Base-by-base conservation (phyloP, 2,113 vertebrate species). In the Synchiropus splendidus region DNA sequence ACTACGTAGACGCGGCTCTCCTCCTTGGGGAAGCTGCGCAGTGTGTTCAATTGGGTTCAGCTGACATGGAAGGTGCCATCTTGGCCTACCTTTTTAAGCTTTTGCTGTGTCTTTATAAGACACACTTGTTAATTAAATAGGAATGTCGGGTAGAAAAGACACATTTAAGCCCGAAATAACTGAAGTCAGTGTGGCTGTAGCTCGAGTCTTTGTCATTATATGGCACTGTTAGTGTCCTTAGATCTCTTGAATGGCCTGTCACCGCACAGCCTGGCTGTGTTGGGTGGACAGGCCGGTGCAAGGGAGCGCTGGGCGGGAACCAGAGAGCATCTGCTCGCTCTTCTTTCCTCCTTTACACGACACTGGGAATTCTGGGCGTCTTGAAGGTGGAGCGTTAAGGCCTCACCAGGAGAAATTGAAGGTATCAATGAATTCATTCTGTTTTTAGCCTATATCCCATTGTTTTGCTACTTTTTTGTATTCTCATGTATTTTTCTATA, bases 401-500 rank as follows among this genome's bases (percentile, higher is more conserved):
- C 67, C 65, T 78, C 62, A 61, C 56, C 52, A 39, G 50, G 58
- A 74, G 72, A 78, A 70, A 64, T 74, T 81, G 77, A 79, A 81
- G 71, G 74, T 81, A 74, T 84, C 70, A 64, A 66, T 79, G 70
- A 80, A 75, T 72, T 78, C 40, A 75, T 83, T 69, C 48, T 66
- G 74, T 79, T 75, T 71, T 82, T 75, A 75, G 67, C 76, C 71
- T 81, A 72, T 80, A 76, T 75, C 72, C 75, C 74, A 67, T 85
- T 83, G 70, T 82, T 85, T 84, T 83, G 79, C 81, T 83, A 82
- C 79, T 83, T 84, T 81, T 84, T 85, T 79, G 76, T 84, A 83
- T 83, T 83, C 71, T 81, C 79, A 75, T 85, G 79, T 85, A 83
- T 83, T 85, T 86, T 81, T 85, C 82, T 86, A 84, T 85, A 84